Evolutionary conservation across 2,113 vertebrate genomes (phyloP), one percentile per base, ranked within the genome.

Genomic region (Zosterops pallidus): DNA sequence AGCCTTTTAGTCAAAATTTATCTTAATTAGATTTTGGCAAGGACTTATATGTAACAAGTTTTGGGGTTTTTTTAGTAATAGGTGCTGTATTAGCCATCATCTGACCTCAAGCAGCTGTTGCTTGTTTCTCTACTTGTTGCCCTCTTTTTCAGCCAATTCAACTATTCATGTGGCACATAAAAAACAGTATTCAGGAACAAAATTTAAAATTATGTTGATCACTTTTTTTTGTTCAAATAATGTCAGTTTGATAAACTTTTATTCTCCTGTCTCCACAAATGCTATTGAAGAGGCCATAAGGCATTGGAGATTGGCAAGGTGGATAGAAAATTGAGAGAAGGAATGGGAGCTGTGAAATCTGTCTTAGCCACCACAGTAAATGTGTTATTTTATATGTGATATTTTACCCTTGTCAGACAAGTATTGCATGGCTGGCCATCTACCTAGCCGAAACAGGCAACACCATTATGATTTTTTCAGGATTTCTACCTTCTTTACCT

Each of bases 41-140:
- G 39, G 18, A 39, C 8, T 31, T 46, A 29, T 0, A 0, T 50
- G 21, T 55, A 49, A 37, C 15, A 65, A 16, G 3, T 5, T 67
- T 11, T 23, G 9, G 7, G 3, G 2, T 0, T 39, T 37, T 81
- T 69, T 83, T 22, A 46, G 11, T 70, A 70, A 37, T 29, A 59
- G 33, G 3, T 75, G 9, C 8, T 53, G 7, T 39, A 42, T 47
- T 33, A 78, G 37, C 5, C 3, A 67, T 35, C 14, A 50, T 79
- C 39, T 82, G 26, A 68, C 15, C 19, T 68, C 41, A 69, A 53
- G 22, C 12, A 3, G 16, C 25, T 13, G 3, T 35, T 78, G 6
- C 39, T 70, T 69, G 6, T 70, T 84, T 65, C 47, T 67, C n/a
- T 56, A 2, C 18, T 42, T 50, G 22, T 12, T 80, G 14, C 4